Conservation (phyloP, 2,888 invertebrate species). For the Tinea semifulvella region DNA sequence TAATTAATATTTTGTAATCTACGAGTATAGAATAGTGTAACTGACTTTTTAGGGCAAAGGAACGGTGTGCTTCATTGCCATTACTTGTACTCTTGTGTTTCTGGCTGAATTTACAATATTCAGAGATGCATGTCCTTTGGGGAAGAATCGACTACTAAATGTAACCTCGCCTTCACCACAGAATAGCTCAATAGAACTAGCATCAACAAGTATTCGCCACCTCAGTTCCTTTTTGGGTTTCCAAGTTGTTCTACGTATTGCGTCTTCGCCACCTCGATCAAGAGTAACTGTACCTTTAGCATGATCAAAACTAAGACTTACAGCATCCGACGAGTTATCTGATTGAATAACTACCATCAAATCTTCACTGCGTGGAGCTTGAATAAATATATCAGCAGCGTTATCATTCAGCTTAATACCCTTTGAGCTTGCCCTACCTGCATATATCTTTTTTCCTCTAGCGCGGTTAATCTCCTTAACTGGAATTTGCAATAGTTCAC, state of each 20-base stretch:
- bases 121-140: constrained; percentile 24
- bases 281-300: constrained; percentile 29
- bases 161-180: constrained; percentile 39
- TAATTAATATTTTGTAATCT: not conserved
- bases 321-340: constrained; percentile 19
- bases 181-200: constrained; percentile 43
- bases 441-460: constrained; percentile 24
- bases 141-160: constrained; percentile 42
- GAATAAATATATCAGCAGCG: constrained; percentile 34
- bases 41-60: constrained; percentile 15
- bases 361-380: constrained; percentile 22
- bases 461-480: constrained; percentile 26
- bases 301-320: constrained; percentile 32
- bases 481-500: constrained; percentile 36
- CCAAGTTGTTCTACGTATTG: constrained; percentile 37
- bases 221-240: constrained; percentile 27
- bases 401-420: constrained; percentile 28
- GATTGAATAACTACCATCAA: constrained; percentile 33
- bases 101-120: constrained; percentile 22
- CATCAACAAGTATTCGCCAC: constrained; percentile 35
- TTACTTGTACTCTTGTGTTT: constrained; percentile 24
- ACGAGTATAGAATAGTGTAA: not conserved
- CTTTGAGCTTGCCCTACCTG: constrained; percentile 23
- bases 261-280: constrained; percentile 41
- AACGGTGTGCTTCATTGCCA: constrained; percentile 29